Conservation (phyloP, 2,797 vertebrate genomes). For the Falco novaeseelandiae region DNA sequence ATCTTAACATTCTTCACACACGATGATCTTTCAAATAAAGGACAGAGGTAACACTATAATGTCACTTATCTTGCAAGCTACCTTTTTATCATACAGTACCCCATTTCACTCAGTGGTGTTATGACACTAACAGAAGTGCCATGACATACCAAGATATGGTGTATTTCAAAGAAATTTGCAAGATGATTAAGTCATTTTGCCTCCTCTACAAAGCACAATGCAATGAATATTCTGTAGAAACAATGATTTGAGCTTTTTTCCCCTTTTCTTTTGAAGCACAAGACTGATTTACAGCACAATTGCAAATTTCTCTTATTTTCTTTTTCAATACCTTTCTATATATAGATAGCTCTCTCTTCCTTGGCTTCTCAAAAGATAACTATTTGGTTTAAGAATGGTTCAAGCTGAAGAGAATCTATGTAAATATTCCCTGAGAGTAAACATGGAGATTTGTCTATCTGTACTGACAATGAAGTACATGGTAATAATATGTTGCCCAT, state of each 20-base stretch:
- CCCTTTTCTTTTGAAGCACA: not conserved
- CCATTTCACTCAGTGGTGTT: not conserved
- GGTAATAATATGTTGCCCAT: not conserved
- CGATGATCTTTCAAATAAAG: not conserved
- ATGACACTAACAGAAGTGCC: not conserved
- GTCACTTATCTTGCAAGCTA: not conserved
- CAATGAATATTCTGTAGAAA: conserved; percentile 19
- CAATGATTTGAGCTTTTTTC: not conserved
- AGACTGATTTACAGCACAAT: not conserved
- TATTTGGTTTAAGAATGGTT: conserved; percentile 33
- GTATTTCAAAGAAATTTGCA: not conserved
- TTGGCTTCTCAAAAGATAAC: conserved; percentile 44
- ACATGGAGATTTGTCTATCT: conserved; percentile 45
- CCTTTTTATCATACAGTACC: not conserved
- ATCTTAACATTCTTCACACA: not conserved
- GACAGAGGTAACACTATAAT: not conserved
- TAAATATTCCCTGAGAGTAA: conserved; percentile 57
- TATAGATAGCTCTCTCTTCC: conserved; percentile 5
- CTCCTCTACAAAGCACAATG: not conserved
- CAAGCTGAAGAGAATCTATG: conserved; percentile 28
- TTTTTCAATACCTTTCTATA: conserved; percentile 26
- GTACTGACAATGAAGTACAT: conserved; percentile 23
- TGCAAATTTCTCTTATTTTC: not conserved
- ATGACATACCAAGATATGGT: not conserved
- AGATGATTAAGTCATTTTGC: not conserved